Conservation (phyloP, 2,113 vertebrate genomes). For the Coregonus clupeaformis region DNA sequence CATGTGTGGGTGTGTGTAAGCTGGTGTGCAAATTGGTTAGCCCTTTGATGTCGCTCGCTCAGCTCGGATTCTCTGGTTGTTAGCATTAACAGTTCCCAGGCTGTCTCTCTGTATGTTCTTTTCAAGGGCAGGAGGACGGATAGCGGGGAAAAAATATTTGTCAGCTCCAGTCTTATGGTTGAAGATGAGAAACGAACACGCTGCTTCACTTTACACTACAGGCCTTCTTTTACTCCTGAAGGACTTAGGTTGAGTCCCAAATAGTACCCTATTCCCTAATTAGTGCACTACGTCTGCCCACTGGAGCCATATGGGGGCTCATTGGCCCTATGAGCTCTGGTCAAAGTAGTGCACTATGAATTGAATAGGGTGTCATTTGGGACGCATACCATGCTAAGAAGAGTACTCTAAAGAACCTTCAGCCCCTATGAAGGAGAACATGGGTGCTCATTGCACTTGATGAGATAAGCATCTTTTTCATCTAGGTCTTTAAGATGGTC, state of each 20-base stretch:
- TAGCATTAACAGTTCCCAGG: slow-evolving; percentile 65
- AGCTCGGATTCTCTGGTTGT: slow-evolving; percentile 54
- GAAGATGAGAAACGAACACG: background rate
- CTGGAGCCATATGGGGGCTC: too few species aligned
- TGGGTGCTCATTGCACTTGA: too few species aligned
- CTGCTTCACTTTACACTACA: background rate
- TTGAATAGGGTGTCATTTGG: too few species aligned
- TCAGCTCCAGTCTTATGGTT: background rate
- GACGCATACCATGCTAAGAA: too few species aligned
- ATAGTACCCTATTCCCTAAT: too few species aligned
- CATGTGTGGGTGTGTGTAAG: slow-evolving; percentile 69
- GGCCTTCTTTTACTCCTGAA: too few species aligned
- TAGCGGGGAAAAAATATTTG: too few species aligned
- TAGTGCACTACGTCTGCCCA: too few species aligned
- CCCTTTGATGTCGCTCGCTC: slow-evolving; percentile 67
- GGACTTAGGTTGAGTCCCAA: too few species aligned
- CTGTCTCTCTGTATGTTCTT: slow-evolving; percentile 60
- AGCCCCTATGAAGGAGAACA: background rate
- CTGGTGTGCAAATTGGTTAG: slow-evolving; percentile 62
- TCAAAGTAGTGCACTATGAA: too few species aligned
- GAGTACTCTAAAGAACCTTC: background rate
- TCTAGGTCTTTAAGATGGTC: background rate
- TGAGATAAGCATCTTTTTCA: slow-evolving; percentile 12
- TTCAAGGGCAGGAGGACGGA: slow-evolving; percentile 57
- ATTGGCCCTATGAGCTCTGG: too few species aligned